These are phyloP conservation scores for Acanthoscelides obtectus DNA, from an alignment of 2,888 invertebrate genomes.

Conservation along the genomic window DNA sequence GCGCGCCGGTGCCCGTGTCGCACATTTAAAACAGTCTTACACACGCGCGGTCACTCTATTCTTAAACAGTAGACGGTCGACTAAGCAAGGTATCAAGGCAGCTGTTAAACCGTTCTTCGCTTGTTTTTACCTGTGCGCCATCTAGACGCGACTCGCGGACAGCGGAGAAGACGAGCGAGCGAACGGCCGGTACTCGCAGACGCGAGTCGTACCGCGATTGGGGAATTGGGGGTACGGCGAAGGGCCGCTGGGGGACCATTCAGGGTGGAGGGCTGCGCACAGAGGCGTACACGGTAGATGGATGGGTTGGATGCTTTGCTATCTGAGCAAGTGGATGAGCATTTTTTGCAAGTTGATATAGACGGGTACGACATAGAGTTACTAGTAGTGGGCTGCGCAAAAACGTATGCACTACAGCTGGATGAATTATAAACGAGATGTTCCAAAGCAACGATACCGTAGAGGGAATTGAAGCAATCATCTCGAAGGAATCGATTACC, in stretches of 20 bases:
- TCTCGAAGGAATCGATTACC: no score
- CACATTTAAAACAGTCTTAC: slow-evolving; percentile 15
- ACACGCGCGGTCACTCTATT: slow-evolving; percentile 58
- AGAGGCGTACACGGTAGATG: background rate
- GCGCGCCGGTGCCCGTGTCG: background rate
- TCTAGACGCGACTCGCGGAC: slow-evolving; percentile 32
- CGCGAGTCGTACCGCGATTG: background rate
- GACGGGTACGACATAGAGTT: no score
- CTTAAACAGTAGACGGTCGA: slow-evolving; percentile 52
- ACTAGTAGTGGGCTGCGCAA: no score
- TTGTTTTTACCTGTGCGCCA: slow-evolving; percentile 45
- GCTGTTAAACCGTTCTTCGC: slow-evolving; percentile 37
- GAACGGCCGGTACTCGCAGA: background rate
- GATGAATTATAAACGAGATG: no score
- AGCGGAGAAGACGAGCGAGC: slow-evolving; percentile 11
- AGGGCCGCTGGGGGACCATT: background rate
- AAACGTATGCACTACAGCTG: no score
- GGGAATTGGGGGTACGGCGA: background rate
- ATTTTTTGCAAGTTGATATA: no score
- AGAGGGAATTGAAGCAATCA: no score
- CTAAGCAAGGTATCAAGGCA: slow-evolving; percentile 44
- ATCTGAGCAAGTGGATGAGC: no score
- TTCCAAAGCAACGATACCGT: no score
- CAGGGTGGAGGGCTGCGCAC: background rate
- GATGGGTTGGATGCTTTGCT: no score